phyloP scores from a whole-genome alignment of 2,113 vertebrate genomes.

The Xiphorhynchus elegans region DNA sequence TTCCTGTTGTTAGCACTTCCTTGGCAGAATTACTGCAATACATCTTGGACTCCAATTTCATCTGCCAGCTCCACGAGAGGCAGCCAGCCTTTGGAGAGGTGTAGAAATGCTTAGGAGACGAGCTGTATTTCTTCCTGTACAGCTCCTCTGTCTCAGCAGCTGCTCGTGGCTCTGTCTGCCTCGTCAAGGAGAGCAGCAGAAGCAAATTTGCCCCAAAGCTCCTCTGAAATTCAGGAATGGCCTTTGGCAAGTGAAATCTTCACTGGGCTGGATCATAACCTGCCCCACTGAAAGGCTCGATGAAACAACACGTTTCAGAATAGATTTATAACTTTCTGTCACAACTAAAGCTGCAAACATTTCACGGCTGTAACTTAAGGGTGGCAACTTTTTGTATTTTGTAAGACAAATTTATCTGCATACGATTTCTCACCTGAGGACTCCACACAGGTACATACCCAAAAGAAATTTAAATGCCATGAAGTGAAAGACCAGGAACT shows the following conservation, averaged over 20 bases:
- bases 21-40: conserved; percentile 46
- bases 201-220: not conserved
- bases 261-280: not conserved
- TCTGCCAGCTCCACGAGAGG: not conserved
- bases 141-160: not conserved
- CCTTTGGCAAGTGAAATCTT: not conserved
- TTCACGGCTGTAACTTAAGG: not conserved
- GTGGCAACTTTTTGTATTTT: not conserved
- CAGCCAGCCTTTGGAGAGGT: not conserved
- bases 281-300: not conserved
- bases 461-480: not conserved
- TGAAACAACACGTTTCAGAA: not conserved
- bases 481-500: not conserved
- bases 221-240: not conserved
- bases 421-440: not conserved
- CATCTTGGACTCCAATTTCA: conserved; percentile 36
- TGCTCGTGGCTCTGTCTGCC: not conserved
- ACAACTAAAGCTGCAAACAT: not conserved
- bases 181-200: not conserved
- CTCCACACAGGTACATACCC: not conserved
- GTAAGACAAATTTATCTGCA: not conserved
- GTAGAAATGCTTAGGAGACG: not conserved
- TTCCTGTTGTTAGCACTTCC: conserved; percentile 60
- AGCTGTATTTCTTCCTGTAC: conserved; percentile 1
- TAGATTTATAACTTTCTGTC: not conserved